Evolutionary conservation across 64 coral and sea anemone genomes (phyloP).

Genomic region (Trachythela sp.): DNA sequence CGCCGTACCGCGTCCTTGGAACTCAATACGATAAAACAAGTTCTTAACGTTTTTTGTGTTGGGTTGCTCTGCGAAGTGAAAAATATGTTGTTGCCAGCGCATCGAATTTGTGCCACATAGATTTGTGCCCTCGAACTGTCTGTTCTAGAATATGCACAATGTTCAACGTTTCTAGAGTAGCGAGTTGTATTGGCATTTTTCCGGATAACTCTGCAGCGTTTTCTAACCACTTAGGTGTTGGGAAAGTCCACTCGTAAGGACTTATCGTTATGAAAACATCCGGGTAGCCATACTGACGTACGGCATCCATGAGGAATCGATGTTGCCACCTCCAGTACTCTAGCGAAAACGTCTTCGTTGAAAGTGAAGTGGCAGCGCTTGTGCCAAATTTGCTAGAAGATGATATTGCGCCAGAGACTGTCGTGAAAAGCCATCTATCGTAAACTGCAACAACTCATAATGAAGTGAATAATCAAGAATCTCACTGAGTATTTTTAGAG

Average conservation of each 20-base stretch:
- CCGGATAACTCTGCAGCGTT: not conserved
- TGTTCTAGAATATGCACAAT: constrained; percentile 53
- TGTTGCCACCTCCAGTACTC: constrained; percentile 16
- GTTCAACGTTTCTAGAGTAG: not conserved
- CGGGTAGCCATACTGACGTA: not conserved
- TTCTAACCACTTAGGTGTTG: constrained; percentile 29
- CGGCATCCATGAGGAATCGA: not conserved
- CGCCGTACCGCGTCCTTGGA: constrained; percentile 51
- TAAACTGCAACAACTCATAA: constrained; percentile 10
- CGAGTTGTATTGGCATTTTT: not conserved
- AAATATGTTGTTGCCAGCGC: constrained; percentile 22
- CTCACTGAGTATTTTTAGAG: not conserved
- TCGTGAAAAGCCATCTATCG: constrained; percentile 1
- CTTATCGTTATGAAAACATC: constrained; percentile 38
- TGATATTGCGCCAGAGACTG: not conserved
- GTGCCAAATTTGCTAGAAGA: not conserved
- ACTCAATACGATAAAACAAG: constrained; percentile 31
- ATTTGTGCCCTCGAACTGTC: constrained; percentile 22
- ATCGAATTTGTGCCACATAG: not conserved
- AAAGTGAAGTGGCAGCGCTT: not conserved
- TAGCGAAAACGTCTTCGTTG: not conserved
- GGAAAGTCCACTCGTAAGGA: constrained; percentile 56
- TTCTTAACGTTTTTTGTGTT: not conserved
- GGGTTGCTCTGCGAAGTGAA: not conserved
- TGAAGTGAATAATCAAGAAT: not conserved